Base-by-base conservation (phyloP, 2,797 vertebrate species). In the Eremophila alpestris region DNA sequence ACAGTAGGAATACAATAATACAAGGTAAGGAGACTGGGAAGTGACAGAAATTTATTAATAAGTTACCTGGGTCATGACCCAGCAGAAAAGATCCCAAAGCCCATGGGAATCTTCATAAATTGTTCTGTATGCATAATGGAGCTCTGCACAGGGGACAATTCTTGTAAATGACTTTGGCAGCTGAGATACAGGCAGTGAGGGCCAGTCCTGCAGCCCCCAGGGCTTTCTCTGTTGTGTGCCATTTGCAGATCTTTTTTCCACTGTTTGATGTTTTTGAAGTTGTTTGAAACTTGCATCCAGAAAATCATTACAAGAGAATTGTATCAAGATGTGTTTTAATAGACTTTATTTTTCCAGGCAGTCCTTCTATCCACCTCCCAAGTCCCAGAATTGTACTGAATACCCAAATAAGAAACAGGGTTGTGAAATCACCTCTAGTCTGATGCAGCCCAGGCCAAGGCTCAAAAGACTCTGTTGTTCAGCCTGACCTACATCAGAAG, bases 291-390 rank as follows among this genome's bases (percentile, higher is more conserved):
- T 86, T 69, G 9, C 23, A 67, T 93, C 43, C 88, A 87, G 70
- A 83, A 94, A 93, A 82, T 60, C 38, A 65, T 91, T 87, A 77
- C 34, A 60, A 68, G 46, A 49, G 49, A 88, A 93, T 92, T 93
- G 62, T 60, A 77, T 86, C 83, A 95, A 91, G 73, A 91, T 93
- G 90, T 68, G 51, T 41, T 81, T 88, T 83, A 93, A 71, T 27
- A 18, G 20, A 36, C 15, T 75, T 83, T 48, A 64, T 93, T 86
- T 85, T 95, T 83, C 85, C 73, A 83, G 41, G 19, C 79, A 81
- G 34, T 40, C 69, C 54, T 83, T 52, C 75, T 70, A 20, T 27
- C 64, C 73, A 52, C 32, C 38, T 90, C 54, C 45, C 64, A 91
- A 76, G 64, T 45, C 75, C 43, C 73, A 89, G 52, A 71, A 81